These are phyloP conservation scores for Heterodera schachtii DNA, from an alignment of 1,140 invertebrate species.

Conservation along the genomic window DNA sequence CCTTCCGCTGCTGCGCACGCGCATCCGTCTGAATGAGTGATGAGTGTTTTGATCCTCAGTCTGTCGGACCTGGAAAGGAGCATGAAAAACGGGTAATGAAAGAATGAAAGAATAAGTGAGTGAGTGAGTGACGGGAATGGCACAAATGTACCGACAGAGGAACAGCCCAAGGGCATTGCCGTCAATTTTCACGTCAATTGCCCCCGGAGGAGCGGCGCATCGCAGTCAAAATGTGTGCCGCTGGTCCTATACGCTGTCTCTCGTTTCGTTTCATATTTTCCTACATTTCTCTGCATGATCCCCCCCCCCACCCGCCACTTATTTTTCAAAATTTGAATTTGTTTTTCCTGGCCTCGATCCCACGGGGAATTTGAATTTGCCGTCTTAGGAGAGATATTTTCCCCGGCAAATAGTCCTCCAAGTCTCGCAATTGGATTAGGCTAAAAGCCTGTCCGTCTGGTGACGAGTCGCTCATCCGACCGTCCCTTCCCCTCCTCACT, in stretches of 20 bases:
- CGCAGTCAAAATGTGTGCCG: no score
- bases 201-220: no score
- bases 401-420: neutral
- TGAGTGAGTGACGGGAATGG: neutral
- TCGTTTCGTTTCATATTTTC: no score
- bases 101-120: neutral
- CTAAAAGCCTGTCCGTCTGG: conserved; percentile 6
- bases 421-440: conserved; percentile 13
- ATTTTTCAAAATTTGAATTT: neutral
- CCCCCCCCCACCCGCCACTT: neutral
- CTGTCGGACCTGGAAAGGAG: conserved; percentile 34
- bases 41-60: conserved; percentile 28
- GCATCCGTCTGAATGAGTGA: conserved; percentile 3
- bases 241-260: no score
- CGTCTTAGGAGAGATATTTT: neutral
- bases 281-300: neutral
- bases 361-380: conserved; percentile 15
- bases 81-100: conserved; percentile 36
- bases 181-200: neutral
- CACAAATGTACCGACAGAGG: neutral
- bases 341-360: neutral
- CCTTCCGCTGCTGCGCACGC: no score
- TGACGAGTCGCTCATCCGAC: neutral
- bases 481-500: no score
- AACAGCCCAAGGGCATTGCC: neutral